Base-by-base conservation (phyloP, 1,140 invertebrate species). In the Polypedilum pembai region DNA sequence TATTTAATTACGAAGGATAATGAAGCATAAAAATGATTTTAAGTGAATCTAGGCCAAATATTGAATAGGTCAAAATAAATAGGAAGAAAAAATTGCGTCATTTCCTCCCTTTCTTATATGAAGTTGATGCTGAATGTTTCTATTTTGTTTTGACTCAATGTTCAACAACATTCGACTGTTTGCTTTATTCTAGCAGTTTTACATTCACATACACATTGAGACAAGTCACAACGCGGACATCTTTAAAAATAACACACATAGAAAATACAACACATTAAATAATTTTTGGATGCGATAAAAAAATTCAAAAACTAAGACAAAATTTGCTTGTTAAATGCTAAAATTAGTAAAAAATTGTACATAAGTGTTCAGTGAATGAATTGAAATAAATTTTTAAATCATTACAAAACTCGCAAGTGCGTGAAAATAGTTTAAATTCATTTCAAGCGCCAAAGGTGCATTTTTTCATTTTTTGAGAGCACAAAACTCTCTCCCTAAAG, bases 391-490 rank as follows among this genome's bases (percentile, higher is more conserved):
- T 7, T 5, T 69, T 18, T 69, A 69, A 18, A 8, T 69, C 8
- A 69, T 18, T 18, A 8, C 8, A 18, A 69, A 1, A 69, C 15
- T 69, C 20, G 17, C 15, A 18, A 69, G 65, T 69, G 65, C 65
- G 2, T 18, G 18, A 69, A 69, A 69, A 18, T 69, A 10, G 18
- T 20, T 69, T 69, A 20, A 69, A 20, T 18, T 20, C 17, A 8
- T 8, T 21, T 21, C 17, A 69, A 69, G 65, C 65, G 65, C 65
- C 65, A 69, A 69, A 69, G 65, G 65, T 69, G 65, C 65, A 20
- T 66, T 8, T 66, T 66, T 66, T 66, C 17, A 8, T 66, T 7
- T 69, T 69, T 56, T 56, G 45, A 56, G 45, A 33, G 24, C 5
- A 33, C 1, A 33, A 33, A 33, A 33, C 24, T 33, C 5, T 33